phyloP scores from a whole-genome alignment of 2,113 vertebrate genomes.

The Callocephalon fimbriatum region DNA sequence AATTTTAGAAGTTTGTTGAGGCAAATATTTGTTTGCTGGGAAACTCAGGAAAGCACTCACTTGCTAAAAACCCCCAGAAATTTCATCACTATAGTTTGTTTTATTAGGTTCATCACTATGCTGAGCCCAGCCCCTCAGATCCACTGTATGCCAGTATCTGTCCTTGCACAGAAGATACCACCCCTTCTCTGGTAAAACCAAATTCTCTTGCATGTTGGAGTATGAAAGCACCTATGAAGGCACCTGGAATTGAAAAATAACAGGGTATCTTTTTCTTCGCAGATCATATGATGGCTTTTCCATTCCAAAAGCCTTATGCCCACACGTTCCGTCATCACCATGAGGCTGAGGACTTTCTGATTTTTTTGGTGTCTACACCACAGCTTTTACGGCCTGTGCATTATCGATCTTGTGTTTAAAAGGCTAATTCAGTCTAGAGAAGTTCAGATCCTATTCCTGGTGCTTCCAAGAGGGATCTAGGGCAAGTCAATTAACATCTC shows the following conservation, averaged over 20 bases:
- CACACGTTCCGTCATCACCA: not conserved
- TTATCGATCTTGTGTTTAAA: not conserved
- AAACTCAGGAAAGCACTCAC: fast-evolving
- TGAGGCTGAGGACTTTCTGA: not conserved
- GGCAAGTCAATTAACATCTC: slow-evolving; percentile 45
- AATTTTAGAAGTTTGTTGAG: not conserved
- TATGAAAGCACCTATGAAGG: not conserved
- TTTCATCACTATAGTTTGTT: not conserved
- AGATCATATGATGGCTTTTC: not conserved
- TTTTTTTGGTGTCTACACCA: not conserved
- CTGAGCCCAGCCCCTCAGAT: not conserved
- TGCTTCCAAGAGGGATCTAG: slow-evolving; percentile 35
- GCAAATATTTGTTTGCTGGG: not conserved
- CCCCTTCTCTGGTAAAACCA: not conserved
- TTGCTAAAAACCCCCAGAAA: fast-evolving
- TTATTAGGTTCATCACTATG: not conserved
- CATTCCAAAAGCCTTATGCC: not conserved
- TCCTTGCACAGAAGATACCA: not conserved
- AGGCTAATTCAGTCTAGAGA: not conserved
- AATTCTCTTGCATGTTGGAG: fast-evolving
- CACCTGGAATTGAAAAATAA: not conserved
- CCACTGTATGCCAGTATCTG: not conserved
- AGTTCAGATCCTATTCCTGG: slow-evolving; percentile 28
- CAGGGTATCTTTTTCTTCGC: not conserved
- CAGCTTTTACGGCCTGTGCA: not conserved